Base-by-base conservation (phyloP, 2,797 vertebrate species). In the Denticeps clupeoides region DNA sequence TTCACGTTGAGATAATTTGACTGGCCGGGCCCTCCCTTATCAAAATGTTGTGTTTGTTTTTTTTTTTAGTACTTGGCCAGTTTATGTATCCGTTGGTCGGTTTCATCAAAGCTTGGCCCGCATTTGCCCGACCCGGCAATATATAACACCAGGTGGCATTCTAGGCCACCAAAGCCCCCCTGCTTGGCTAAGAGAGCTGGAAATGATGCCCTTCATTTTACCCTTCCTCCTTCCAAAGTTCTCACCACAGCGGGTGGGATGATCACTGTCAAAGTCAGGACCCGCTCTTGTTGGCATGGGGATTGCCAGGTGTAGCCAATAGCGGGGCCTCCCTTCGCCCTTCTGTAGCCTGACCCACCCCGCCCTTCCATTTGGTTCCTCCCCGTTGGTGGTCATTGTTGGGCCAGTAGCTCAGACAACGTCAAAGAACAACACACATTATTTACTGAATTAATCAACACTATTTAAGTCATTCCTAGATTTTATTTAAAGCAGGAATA, bases 211-310 rank as follows among this genome's bases (percentile, higher is more conserved):
- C 13, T 15, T 32, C 12, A 32, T 4, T 4, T 31, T 31, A 13
- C 7, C 22, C 23, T 22, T 23, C 22, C 22, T 3, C 23, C 5
- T 22, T 23, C 22, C 22, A 5, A 22, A 5, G 5, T 23, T 13
- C 18, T 27, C 19, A 19, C 19, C 54, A 38, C 75, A 66, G 65
- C 63, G 71, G 78, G 77, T 64, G 68, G 57, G 67, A 65, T 58
- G 67, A 79, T 78, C 72, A 71, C 60, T 65, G 74, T 73, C 67
- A 65, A 68, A 64, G 62, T 68, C 55, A 63, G 64, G 71, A 69
- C 68, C 46, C 47, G 49, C 29, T 66, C 68, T 58, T 19, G 25
- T 73, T 79, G 78, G 76, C 73, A 65, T 53, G 49, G 60, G 22
- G 19, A 22, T 56, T 8, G 47, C 44, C 49, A 49, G 51, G 42